A percentile compares a stretch with the other conserved stretches of the same genome.
phyloP scores from a whole-genome alignment of 2,888 invertebrate genomes.

The Corythucha ciliata region DNA sequence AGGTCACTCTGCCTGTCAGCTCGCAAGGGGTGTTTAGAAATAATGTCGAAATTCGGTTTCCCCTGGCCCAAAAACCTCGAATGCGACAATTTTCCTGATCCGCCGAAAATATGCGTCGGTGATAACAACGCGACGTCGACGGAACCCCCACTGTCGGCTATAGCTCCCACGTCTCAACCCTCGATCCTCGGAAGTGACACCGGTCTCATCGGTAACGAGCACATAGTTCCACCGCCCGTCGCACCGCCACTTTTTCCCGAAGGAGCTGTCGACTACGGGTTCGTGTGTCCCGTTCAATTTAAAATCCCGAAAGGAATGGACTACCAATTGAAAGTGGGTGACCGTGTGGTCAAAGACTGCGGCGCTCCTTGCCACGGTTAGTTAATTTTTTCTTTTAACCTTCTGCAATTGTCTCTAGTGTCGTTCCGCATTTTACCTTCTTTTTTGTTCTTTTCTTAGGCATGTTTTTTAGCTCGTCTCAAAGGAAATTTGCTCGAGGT shows the following conservation, averaged over 20 bases:
- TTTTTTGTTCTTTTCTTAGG: slow-evolving; percentile 84
- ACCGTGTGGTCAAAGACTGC: slow-evolving; percentile 37
- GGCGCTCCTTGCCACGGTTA: slow-evolving; percentile 20
- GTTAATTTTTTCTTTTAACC: too few relatives aligned
- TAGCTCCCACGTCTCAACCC: slow-evolving; percentile 33
- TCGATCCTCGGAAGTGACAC: too few relatives aligned
- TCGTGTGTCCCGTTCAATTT: slow-evolving; percentile 80
- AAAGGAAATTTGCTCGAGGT: slow-evolving; percentile 70
- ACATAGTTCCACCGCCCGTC: slow-evolving; percentile 5
- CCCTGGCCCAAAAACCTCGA: slow-evolving; percentile 84
- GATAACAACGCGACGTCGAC: slow-evolving; percentile 51
- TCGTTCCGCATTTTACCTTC: too few relatives aligned
- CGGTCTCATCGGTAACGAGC: too few relatives aligned
- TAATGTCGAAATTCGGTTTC: slow-evolving; percentile 78
- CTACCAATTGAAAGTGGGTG: slow-evolving; percentile 73
- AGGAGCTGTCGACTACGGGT: slow-evolving; percentile 63
- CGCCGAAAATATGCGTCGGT: slow-evolving; percentile 64
- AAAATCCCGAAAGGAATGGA: slow-evolving; percentile 68
- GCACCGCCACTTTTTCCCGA: slow-evolving; percentile 30
- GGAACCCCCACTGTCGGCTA: slow-evolving; percentile 12
- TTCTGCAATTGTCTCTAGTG: too few relatives aligned
- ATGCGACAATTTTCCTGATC: slow-evolving; percentile 74
- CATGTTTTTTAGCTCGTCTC: slow-evolving; percentile 79
- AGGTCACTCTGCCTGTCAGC: slow-evolving; percentile 83
- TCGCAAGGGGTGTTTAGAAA: slow-evolving; percentile 70